These are phyloP conservation scores for Tetragonisca angustula DNA, from an alignment of 2,888 invertebrate genomes.

Conservation along the genomic window DNA sequence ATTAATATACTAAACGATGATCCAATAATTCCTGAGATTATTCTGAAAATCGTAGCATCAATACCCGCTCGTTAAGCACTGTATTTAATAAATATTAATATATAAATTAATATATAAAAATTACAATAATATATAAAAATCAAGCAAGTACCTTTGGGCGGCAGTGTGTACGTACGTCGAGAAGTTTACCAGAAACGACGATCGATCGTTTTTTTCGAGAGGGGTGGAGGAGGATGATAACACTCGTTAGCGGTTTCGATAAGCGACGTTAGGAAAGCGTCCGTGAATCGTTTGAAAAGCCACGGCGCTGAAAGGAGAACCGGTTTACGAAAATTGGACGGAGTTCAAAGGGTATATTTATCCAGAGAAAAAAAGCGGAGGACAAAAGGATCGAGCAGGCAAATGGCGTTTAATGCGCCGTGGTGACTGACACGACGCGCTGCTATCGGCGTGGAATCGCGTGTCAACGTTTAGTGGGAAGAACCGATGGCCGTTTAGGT, in stretches of 20 bases:
- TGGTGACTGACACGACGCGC: neutral
- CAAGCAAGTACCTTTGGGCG: too few relatives aligned
- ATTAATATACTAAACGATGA: too few relatives aligned
- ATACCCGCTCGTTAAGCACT: too few relatives aligned
- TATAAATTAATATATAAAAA: too few relatives aligned
- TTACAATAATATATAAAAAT: too few relatives aligned
- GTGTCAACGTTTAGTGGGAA: constrained; percentile 51
- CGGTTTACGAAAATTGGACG: constrained; percentile 37
- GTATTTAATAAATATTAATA: too few relatives aligned
- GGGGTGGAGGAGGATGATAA: neutral
- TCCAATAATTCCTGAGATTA: too few relatives aligned
- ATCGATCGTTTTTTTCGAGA: neutral
- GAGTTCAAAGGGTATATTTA: constrained; percentile 31
- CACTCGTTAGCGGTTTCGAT: constrained; percentile 41
- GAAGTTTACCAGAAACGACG: neutral
- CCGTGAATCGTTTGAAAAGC: neutral
- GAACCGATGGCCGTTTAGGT: constrained; percentile 28
- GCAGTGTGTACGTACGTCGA: neutral
- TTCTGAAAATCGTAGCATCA: too few relatives aligned
- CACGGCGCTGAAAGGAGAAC: constrained; percentile 32
- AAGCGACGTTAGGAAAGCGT: neutral
- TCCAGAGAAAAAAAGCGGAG: constrained; percentile 6
- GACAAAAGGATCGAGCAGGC: constrained; percentile 32
- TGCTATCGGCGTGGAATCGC: constrained; percentile 42
- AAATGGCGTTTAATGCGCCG: constrained; percentile 9